Conservation (phyloP, 2,888 invertebrate genomes). For the Hartigia nigra region DNA sequence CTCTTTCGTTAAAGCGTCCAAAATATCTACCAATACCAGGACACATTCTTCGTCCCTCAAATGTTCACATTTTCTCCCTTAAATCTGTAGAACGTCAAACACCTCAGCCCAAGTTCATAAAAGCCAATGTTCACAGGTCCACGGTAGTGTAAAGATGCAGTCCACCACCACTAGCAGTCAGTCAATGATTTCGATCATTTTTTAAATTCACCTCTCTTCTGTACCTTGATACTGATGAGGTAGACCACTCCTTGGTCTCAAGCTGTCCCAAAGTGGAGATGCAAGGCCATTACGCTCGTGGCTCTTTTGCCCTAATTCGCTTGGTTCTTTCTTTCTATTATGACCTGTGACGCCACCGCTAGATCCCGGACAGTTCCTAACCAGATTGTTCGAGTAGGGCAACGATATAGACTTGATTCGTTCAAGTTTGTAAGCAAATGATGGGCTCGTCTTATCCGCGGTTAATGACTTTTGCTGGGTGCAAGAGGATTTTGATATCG, state of each 20-base stretch:
- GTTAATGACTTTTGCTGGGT: constrained; percentile 46
- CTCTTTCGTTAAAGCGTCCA: neutral
- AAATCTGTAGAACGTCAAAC: neutral
- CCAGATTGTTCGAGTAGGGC: constrained; percentile 44
- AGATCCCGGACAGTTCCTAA: constrained; percentile 34
- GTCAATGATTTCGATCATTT: neutral
- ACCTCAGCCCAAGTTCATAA: neutral
- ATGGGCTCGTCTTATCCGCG: constrained; percentile 37
- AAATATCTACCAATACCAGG: neutral
- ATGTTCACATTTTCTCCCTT: neutral
- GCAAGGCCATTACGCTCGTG: constrained; percentile 50
- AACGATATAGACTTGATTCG: constrained; percentile 53
- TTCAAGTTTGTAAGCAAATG: constrained; percentile 52
- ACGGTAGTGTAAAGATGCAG: constrained; percentile 14
- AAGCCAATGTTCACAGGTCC: constrained; percentile 8
- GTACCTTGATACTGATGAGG: constrained; percentile 63
- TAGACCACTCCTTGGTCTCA: constrained; percentile 55
- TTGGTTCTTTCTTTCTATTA: constrained; percentile 43
- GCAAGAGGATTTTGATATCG: constrained; percentile 21
- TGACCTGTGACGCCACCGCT: constrained; percentile 22
- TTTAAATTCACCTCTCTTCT: constrained; percentile 54
- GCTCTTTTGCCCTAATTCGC: constrained; percentile 37
- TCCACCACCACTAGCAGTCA: constrained; percentile 34
- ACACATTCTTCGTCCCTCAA: neutral
- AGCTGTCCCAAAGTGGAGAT: constrained; percentile 56